Evolutionary conservation across 2,888 invertebrate genomes (phyloP).

Genomic region (Alloscopus bannaensis): DNA sequence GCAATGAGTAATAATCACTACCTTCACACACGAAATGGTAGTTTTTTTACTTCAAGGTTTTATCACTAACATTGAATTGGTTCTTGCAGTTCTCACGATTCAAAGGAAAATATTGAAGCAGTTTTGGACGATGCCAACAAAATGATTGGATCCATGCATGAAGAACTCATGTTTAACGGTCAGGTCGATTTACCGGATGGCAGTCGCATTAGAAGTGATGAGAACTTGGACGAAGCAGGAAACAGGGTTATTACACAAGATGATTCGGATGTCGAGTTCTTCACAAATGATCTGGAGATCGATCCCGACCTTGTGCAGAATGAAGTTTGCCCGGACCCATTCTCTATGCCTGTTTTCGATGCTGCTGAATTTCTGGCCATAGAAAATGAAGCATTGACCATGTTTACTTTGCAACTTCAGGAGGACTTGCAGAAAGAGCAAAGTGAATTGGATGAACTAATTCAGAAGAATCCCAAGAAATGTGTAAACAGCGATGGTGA

Average conservation of each 20-base stretch:
- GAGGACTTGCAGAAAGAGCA: conserved; percentile 70
- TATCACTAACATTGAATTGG: not conserved
- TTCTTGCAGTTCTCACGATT: conserved; percentile 43
- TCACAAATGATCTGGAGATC: conserved; percentile 59
- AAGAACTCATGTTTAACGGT: conserved; percentile 64
- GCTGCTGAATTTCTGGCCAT: conserved; percentile 68
- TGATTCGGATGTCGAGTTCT: conserved; percentile 55
- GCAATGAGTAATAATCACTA: conserved; percentile 21
- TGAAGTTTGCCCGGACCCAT: conserved; percentile 65
- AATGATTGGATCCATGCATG: conserved; percentile 70
- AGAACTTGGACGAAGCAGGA: not conserved
- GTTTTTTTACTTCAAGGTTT: no score
- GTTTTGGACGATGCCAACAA: conserved; percentile 67
- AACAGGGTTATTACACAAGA: conserved; percentile 26
- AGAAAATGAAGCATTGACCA: conserved; percentile 70
- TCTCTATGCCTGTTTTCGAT: conserved; percentile 69
- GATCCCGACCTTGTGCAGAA: conserved; percentile 58
- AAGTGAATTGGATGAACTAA: conserved; percentile 62
- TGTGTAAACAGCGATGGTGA: conserved; percentile 46
- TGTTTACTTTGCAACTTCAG: conserved; percentile 68
- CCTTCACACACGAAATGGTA: not conserved
- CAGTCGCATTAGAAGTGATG: conserved; percentile 14
- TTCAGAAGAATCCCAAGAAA: conserved; percentile 59
- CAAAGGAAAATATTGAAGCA: conserved; percentile 56
- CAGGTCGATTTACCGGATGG: conserved; percentile 18